phyloP scores from a whole-genome alignment of 2,888 invertebrate genomes.

The Eurytoma adleriae region DNA sequence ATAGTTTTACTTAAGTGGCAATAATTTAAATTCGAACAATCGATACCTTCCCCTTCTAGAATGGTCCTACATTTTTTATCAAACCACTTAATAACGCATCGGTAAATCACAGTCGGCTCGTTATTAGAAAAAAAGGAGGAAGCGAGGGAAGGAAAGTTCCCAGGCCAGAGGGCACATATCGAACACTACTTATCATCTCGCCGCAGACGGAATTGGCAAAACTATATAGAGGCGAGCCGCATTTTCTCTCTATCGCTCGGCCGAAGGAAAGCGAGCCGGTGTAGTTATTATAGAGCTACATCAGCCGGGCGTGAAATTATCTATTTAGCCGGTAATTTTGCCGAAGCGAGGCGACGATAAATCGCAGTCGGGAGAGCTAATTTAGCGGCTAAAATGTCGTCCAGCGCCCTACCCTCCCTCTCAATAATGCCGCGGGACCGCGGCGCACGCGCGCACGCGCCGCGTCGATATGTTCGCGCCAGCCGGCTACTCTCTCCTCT shows the following conservation, averaged over 20 bases:
- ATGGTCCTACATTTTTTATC: background rate
- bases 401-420: conserved; percentile 54
- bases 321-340: conserved; percentile 63
- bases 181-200: conserved; percentile 4
- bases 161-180: background rate
- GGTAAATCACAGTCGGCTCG: background rate
- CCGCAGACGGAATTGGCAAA: conserved; percentile 9
- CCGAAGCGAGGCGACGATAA: conserved; percentile 64
- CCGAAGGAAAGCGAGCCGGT: background rate
- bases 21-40: no score
- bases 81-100: background rate
- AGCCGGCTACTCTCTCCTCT: background rate
- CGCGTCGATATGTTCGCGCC: background rate
- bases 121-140: background rate
- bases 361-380: conserved; percentile 67
- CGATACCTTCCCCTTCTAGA: no score
- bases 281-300: conserved; percentile 18
- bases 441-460: background rate
- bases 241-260: background rate
- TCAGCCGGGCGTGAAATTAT: conserved; percentile 58
- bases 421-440: conserved; percentile 10
- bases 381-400: conserved; percentile 69
- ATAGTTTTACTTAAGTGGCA: no score
- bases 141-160: background rate
- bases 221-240: background rate